Base-by-base conservation (phyloP, 2,113 vertebrate species). In the Cryptotis parvus region DNA sequence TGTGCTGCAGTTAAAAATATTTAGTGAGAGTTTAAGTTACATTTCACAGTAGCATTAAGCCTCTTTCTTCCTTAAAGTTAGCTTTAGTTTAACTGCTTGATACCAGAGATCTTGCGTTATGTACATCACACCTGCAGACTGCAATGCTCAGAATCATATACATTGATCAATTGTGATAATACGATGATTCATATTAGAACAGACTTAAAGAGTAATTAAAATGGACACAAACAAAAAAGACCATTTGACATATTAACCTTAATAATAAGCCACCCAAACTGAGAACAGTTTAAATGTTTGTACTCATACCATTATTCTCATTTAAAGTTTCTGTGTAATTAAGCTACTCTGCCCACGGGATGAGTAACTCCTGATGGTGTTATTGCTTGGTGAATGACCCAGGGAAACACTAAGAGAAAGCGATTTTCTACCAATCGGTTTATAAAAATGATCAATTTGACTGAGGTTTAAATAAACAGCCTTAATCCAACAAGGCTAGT, bases 131-230 rank as follows among this genome's bases (percentile, higher is more conserved):
- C 96, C 97, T 98, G 96, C 95, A 98, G 95, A 93, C 31, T 91
- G 91, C 4, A 31, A 96, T 94, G 91, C 88, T 97, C 94, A 92
- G 91, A 96, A 96, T 10, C 74, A 78, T 84, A 92, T 87, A 96
- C 35, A 95, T 97, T 97, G 97, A 97, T 97, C 96, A 96, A 87
- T 96, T 85, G 94, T 87, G 75, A 95, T 95, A 97, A 98, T 95
- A 97, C 84, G 96, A 85, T 97, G 97, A 98, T 97, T 97, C 95
- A 96, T 96, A 97, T 96, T 97, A 98, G 96, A 97, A 87, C 95
- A 98, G 95, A 96, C 77, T 92, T 35, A 93, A n/a, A n/a, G 90
- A 95, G 96, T 92, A 97, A 98, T 97, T 97, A 97, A 95, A 97
- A 94, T 83, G 82, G 92, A 78, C 88, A 95, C 89, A 97, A 98